Conservation (phyloP, 2,888 invertebrate species). For the Melangyna quadrimaculata region DNA sequence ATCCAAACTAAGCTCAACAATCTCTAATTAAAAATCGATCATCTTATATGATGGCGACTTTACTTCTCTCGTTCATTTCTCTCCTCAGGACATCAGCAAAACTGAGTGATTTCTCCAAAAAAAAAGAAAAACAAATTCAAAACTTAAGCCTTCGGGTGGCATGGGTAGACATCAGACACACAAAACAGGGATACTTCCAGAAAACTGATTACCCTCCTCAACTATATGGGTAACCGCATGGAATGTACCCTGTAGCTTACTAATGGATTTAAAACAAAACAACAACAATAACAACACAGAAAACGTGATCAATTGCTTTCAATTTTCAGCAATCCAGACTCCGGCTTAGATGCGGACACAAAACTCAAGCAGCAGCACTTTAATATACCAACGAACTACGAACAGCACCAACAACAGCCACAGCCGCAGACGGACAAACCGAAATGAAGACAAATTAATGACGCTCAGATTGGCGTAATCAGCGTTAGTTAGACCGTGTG, state of each 20-base stretch:
- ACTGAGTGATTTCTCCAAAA: not conserved
- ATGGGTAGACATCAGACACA: not conserved
- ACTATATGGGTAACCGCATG: constrained; percentile 31
- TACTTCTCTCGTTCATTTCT: not conserved
- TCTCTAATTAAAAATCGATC: constrained; percentile 65
- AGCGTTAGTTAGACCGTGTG: constrained; percentile 61
- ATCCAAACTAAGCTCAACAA: constrained; percentile 4
- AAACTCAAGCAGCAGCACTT: constrained; percentile 9
- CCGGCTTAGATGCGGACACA: not conserved
- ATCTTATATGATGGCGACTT: constrained; percentile 2
- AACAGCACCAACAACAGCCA: not conserved
- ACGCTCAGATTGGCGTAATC: constrained; percentile 65
- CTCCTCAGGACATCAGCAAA: constrained; percentile 5
- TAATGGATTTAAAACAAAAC: constrained; percentile 50
- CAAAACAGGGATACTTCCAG: constrained; percentile 18
- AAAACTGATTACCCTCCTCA: constrained; percentile 53
- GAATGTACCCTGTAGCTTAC: constrained; percentile 56
- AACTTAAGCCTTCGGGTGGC: constrained; percentile 16
- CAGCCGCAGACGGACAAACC: constrained; percentile 27
- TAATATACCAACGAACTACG: not conserved
- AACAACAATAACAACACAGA: constrained; percentile 15
- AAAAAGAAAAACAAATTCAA: not conserved
- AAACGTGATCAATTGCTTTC: constrained; percentile 71
- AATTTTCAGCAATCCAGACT: constrained; percentile 63
- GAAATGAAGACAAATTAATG: constrained; percentile 70